phyloP scores from a whole-genome alignment of 2,888 invertebrate species.

The Syrphus vitripennis region DNA sequence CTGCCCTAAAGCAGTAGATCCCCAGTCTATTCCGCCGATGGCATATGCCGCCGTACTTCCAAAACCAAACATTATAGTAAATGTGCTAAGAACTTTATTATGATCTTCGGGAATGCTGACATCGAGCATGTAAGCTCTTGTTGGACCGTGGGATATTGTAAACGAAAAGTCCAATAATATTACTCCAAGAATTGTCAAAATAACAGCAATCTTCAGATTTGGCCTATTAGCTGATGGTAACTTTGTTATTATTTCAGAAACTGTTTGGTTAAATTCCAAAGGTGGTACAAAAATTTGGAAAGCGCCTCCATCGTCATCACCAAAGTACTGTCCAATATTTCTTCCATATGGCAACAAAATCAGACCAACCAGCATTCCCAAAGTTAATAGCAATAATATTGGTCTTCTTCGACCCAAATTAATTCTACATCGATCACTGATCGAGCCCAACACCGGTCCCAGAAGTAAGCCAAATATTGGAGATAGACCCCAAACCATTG shows the following conservation, averaged over 20 bases:
- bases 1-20: constrained; percentile 80
- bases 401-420: constrained; percentile 83
- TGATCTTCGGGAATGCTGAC: constrained; percentile 85
- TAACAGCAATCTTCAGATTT: constrained; percentile 79
- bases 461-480: constrained; percentile 81
- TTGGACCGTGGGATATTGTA: constrained; percentile 85
- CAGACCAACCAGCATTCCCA: constrained; percentile 83
- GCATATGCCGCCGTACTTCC: constrained; percentile 85
- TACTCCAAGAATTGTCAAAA: constrained; percentile 84
- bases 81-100: constrained; percentile 84
- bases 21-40: constrained; percentile 84
- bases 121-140: constrained; percentile 85
- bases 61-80: constrained; percentile 85
- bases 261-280: constrained; percentile 69
- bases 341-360: constrained; percentile 84
- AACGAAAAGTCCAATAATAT: constrained; percentile 85
- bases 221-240: constrained; percentile 39
- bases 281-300: constrained; percentile 70
- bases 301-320: constrained; percentile 80
- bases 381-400: constrained; percentile 83
- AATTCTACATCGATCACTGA: constrained; percentile 84
- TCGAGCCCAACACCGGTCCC: constrained; percentile 82
- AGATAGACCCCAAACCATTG: constrained; percentile 81
- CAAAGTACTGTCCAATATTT: constrained; percentile 82
- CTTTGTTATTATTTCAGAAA: constrained; percentile 73